Conservation (phyloP, 1,140 invertebrate species). For the Bombus difficillimus region DNA sequence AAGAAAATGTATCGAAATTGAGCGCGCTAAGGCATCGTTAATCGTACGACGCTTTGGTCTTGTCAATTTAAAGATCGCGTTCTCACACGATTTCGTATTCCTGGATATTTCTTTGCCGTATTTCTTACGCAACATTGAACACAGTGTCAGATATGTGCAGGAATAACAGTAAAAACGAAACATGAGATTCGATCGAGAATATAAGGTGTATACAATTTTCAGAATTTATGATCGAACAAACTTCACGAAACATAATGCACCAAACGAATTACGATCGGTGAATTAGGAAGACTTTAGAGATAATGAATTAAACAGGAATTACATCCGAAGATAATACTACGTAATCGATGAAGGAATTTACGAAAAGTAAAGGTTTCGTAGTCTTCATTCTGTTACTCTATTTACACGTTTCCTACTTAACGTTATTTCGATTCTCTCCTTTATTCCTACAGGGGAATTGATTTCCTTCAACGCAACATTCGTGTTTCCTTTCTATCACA, state of each 20-base stretch:
- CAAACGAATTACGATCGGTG: not conserved
- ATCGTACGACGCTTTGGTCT: not conserved
- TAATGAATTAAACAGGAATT: constrained; percentile 13
- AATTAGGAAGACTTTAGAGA: constrained; percentile 36
- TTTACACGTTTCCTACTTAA: constrained; percentile 26
- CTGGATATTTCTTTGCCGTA: not conserved
- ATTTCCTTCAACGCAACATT: constrained; percentile 11
- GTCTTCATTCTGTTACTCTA: constrained; percentile 7
- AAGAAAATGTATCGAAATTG: not conserved
- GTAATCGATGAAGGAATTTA: constrained; percentile 26
- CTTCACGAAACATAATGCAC: not conserved
- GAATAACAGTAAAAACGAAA: not conserved
- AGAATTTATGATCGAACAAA: not conserved
- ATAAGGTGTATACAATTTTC: not conserved
- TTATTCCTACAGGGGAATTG: not conserved
- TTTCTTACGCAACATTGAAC: not conserved
- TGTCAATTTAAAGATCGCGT: not conserved
- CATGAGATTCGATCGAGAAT: not conserved
- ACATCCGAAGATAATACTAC: constrained; percentile 27
- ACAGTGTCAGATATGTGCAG: not conserved
- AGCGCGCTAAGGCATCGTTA: not conserved
- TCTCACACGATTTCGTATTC: not conserved
- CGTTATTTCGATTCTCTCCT: not conserved
- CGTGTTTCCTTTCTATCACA: not conserved
- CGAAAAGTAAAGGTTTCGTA: constrained; percentile 7